Evolutionary conservation across 2,113 vertebrate species (phyloP), one percentile per base, ranked within the genome.

Genomic region (Thunnus thynnus): DNA sequence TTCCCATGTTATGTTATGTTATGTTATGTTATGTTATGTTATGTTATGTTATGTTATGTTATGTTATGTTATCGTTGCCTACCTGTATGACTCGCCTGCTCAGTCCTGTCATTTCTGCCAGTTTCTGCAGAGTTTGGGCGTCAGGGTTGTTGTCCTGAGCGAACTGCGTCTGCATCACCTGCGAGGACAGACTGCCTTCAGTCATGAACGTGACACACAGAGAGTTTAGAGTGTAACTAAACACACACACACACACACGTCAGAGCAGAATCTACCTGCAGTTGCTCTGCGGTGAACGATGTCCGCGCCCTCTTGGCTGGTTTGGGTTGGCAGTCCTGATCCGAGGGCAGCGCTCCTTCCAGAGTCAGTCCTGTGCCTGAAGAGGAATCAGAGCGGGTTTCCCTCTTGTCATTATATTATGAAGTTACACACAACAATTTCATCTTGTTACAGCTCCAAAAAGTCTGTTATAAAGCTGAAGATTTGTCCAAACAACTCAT

Each of bases 1-100:
- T 32, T 20, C 36, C 32, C 32, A 36, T 36, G 32, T 36, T 36
- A 1, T 36, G 32, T 36, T 36, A 32, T 32, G 5, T 32, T 32
- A 32, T 32, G 30, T 32, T 22, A 22, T 1, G 22, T 22, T 32
- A 32, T 32, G 30, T 32, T 32, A 32, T 32, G 30, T 32, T 32
- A 32, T 32, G 30, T 32, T 32, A 32, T 32, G 30, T 32, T 32
- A 32, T 32, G 30, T 32, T 32, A 32, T 32, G 30, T 32, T 32
- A 32, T 32, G 30, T 32, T 2, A 1, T 8, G 52, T 48, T 44
- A 30, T 22, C 1, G 1, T 47, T 6, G 61, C 94, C 85, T 88
- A 98, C 98, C 96, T 99, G 98, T 94, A 99, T 99, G 78, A 98
- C 97, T 86, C 97, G 94, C 44, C 97, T 94, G 91, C 97, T 99